Evolutionary conservation across 2,797 vertebrate species (phyloP), one percentile per base, ranked within the genome.

Genomic region (Myotis daubentonii): DNA sequence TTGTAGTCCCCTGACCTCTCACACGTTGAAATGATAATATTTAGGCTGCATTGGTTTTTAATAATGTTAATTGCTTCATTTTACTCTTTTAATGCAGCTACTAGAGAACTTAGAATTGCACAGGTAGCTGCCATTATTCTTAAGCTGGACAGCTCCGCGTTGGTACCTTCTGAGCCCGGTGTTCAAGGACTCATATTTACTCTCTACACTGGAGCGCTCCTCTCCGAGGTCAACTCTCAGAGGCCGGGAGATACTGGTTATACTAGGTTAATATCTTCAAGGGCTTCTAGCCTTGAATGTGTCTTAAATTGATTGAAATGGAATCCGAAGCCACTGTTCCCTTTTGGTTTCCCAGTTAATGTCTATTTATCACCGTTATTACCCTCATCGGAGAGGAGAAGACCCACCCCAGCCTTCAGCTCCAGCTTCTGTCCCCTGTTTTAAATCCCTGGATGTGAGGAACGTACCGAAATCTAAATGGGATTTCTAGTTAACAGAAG

Each of bases 401-500:
- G 8, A n/a, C 55, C 57, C 74, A 79, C 28, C 62, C 68, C 62
- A 30, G 57, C 94, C 74, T 80, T 86, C 30, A 25, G 53, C 93
- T 36, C 6, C 0, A 4, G 93, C 93, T 62, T 85, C 92, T 53
- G 68, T 83, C 72, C 5, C 0, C 47, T 6, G 60, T 87, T 92
- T 89, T 82, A 89, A 96, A 82, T 92, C 95, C 95, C 93, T 57
- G 57, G 87, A 76, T 91, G 92, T 91, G 96, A 96, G 98, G 93
- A 93, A 87, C 30, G 0, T 0, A 0, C 76, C 79, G 33, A 16
- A 72, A 94, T 95, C 75, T 89, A 94, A 96, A 91, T 90, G 66
- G 97, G 94, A 95, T 96, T 97, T 97, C 92, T 94, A 96, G 95
- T 94, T 93, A 94, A 98, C 93, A 95, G 99, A 99, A 99, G 99